Percentiles rank a stretch among this genome's conserved stretches.
Evolutionary conservation across 2,888 invertebrate genomes (phyloP).

Genomic region (Branchipolynoe longqiensis): DNA sequence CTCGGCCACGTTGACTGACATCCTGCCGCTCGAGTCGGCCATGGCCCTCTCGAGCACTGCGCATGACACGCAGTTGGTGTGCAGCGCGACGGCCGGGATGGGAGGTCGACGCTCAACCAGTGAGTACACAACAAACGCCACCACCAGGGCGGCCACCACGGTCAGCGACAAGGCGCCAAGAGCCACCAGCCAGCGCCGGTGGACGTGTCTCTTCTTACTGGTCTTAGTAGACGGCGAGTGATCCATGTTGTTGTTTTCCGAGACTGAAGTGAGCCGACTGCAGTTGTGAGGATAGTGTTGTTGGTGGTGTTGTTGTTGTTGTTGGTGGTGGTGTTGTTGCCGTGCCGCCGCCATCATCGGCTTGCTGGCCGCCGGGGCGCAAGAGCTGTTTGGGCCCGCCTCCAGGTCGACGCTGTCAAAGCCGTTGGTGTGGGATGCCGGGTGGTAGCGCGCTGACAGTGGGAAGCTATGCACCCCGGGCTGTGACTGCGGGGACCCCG

Average conservation of each 20-base stretch:
- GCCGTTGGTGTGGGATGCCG: not conserved
- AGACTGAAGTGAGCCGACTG: too few relatives aligned
- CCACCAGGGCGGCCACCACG: not conserved
- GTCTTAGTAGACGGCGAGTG: not conserved
- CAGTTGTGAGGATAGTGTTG: too few relatives aligned
- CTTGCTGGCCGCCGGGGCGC: too few relatives aligned
- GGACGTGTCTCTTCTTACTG: not conserved
- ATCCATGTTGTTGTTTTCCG: too few relatives aligned
- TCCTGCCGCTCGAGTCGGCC: not conserved
- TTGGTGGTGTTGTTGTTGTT: too few relatives aligned
- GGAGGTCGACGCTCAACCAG: not conserved
- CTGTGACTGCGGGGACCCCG: not conserved
- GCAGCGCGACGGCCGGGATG: not conserved
- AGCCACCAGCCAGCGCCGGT: not conserved
- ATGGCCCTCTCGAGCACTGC: not conserved
- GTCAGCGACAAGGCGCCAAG: not conserved
- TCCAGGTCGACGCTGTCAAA: conserved; percentile 38
- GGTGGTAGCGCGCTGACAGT: not conserved
- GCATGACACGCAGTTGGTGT: conserved; percentile 19
- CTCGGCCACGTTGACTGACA: not conserved
- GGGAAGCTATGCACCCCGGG: not conserved
- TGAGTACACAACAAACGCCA: not conserved
- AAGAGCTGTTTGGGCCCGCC: conserved; percentile 10
- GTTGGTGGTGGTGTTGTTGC: too few relatives aligned
- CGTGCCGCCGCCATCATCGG: too few relatives aligned